Percentiles rank a stretch among this genome's conserved stretches.
Conservation (phyloP, 2,113 vertebrate genomes). For the Mesitornis unicolor region DNA sequence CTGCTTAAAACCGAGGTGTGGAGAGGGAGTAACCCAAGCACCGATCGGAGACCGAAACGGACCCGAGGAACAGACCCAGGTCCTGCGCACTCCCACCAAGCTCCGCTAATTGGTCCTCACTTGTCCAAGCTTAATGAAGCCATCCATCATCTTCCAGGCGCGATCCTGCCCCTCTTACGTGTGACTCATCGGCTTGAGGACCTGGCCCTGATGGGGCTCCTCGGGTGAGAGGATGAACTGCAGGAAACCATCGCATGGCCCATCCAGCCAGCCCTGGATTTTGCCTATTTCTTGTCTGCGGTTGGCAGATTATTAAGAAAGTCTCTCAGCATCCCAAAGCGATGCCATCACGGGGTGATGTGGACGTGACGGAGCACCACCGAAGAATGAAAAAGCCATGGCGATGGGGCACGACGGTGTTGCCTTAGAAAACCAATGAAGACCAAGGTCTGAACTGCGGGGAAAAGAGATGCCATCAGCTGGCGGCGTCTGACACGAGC, state of each 20-base stretch:
- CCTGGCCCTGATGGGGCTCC: background rate
- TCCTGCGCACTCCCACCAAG: background rate
- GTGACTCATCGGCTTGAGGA: background rate
- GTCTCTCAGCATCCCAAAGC: background rate
- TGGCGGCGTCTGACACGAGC: background rate
- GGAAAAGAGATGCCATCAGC: background rate
- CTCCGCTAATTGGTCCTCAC: background rate
- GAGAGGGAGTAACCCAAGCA: background rate
- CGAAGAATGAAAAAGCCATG: background rate
- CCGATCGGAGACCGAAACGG: background rate
- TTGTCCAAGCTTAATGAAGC: background rate
- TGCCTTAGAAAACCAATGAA: background rate
- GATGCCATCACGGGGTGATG: background rate
- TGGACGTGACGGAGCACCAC: background rate
- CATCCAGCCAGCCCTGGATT: fast-evolving
- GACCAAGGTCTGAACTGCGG: background rate
- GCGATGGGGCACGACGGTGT: fast-evolving
- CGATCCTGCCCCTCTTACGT: background rate
- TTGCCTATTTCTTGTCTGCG: background rate
- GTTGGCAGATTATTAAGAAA: background rate
- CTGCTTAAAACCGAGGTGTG: background rate
- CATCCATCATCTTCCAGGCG: background rate
- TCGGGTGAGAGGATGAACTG: background rate
- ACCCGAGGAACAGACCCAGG: background rate
- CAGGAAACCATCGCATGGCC: fast-evolving